Evolutionary conservation across 2,888 invertebrate species (phyloP), one percentile per base, ranked within the genome.

Genomic region (Lasius platythorax): DNA sequence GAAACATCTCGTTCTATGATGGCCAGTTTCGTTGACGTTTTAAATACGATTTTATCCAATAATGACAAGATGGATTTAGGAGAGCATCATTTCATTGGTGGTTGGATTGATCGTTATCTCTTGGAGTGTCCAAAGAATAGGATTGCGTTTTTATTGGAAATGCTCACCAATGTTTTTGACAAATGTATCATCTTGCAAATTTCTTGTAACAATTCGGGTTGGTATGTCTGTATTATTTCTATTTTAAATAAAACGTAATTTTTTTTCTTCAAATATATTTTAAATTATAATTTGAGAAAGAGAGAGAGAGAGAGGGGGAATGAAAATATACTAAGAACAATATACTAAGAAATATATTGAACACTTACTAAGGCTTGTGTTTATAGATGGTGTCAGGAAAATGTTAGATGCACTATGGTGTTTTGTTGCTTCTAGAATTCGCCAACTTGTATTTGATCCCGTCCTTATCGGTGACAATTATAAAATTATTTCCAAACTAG

Each of bases 21-120:
- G 94, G 85, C 87, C 12, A 88, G 88, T 84, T 95, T 93, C 23
- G 91, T 95, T 15, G 93, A 94, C 37, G 92, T 93, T 18, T 87
- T 95, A 15, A 87, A 88, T 64, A 85, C 74, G 6, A 92, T 94
- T 70, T 84, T 95, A 3, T 89, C 76, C 15, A 87, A 90, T 1
- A 93, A 90, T 56, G 89, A 91, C 56, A 86, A 90, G 70, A 87
- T 94, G 40, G 90, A 92, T 23, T 88, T 87, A 46, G 90, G 91
- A 23, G 94, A 94, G 78, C 87, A 94, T 63, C 73, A 88, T 30
- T 91, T 95, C 6, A 88, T 95, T 9, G 92, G 92, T 28, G 95
- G 95, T 11, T 95, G 95, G 94, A 91, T 95, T 46, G 95, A 95
- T 85, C 90, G 95, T 64, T 94, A 94, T 82, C 89, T 95, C 23